These are phyloP conservation scores for Trematocara unimaculatum DNA, from an alignment of 2,113 vertebrate species.

Conservation along the genomic window DNA sequence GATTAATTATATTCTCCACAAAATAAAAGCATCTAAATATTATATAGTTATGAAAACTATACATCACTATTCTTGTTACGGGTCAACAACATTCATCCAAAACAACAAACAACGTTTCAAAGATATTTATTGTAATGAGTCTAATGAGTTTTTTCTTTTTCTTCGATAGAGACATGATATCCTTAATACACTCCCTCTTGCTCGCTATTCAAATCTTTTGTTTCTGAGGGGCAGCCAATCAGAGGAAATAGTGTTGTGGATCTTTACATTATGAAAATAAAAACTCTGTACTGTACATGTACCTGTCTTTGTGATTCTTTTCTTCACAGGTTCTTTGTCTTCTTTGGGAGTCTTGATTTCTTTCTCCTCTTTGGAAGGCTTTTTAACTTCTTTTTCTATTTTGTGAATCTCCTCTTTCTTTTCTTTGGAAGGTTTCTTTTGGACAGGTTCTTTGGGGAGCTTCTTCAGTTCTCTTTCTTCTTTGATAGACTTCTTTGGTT, in stretches of 20 bases:
- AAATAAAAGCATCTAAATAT: background rate
- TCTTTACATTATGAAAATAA: background rate
- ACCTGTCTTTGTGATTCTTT: conserved; percentile 16
- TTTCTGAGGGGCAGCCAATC: background rate
- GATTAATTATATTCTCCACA: background rate
- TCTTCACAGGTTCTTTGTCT: background rate
- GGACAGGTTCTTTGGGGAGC: background rate
- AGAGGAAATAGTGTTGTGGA: background rate
- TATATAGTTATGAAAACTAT: background rate
- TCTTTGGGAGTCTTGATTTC: background rate
- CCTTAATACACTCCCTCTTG: background rate
- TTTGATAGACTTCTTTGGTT: background rate
- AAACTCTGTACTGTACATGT: background rate
- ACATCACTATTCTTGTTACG: background rate
- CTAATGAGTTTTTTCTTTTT: background rate
- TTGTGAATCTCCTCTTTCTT: background rate
- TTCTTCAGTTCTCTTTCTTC: background rate
- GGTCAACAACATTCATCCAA: background rate
- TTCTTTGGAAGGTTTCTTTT: background rate
- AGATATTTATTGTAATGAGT: background rate
- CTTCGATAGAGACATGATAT: background rate
- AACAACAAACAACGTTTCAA: background rate
- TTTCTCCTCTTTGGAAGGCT: background rate
- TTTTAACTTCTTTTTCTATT: background rate
- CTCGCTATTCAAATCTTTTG: background rate